Conservation (phyloP, 1,140 invertebrate species). For the Holotrichia oblita region DNA sequence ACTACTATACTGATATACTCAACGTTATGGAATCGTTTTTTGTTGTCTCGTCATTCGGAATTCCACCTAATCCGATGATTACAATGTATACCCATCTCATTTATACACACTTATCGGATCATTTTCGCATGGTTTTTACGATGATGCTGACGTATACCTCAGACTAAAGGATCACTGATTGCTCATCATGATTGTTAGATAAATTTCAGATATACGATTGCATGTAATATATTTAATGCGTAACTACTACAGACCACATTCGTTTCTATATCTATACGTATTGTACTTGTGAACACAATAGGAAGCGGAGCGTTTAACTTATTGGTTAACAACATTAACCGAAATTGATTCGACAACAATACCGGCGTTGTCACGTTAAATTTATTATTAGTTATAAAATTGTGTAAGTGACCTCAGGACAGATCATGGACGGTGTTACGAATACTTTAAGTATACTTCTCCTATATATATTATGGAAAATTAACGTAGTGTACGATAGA, state of each 20-base stretch:
- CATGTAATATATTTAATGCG: neutral
- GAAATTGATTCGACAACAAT: slow-evolving; percentile 25
- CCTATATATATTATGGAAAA: neutral
- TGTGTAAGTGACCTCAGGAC: neutral
- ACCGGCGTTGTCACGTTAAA: slow-evolving; percentile 4
- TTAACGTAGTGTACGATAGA: neutral
- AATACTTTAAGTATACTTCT: neutral
- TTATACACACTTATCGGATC: neutral
- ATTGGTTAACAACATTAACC: slow-evolving; percentile 16
- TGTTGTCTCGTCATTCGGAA: neutral
- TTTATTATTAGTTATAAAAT: slow-evolving; percentile 4
- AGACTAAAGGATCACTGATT: neutral
- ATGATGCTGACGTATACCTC: neutral
- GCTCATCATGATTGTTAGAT: neutral
- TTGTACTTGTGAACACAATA: neutral
- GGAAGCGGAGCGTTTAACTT: slow-evolving; percentile 20
- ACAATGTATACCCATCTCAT: neutral
- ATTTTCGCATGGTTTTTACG: neutral
- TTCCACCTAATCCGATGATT: slow-evolving; percentile 5
- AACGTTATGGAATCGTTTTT: too few relatives aligned
- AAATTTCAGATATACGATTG: neutral
- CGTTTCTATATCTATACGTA: neutral
- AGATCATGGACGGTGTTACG: slow-evolving; percentile 2
- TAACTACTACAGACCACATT: neutral
- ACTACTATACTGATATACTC: too few relatives aligned